Percentiles rank a stretch among this genome's conserved stretches.
Conservation (phyloP, 2,797 vertebrate genomes). For the Mionectes olivaceus region DNA sequence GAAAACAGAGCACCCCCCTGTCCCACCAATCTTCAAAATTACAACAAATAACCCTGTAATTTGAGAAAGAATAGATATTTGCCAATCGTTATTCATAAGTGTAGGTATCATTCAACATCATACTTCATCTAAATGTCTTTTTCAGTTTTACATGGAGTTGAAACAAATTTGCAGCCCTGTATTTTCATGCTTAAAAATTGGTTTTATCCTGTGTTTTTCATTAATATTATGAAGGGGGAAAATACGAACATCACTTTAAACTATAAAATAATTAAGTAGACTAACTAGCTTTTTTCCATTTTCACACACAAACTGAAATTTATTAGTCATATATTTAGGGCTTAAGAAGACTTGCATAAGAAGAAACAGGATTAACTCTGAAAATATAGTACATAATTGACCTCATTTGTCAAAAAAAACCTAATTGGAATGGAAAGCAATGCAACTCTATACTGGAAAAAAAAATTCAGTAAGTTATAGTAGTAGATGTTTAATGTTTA, state of each 20-base stretch:
- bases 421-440: background rate
- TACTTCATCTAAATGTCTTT: constrained; percentile 22
- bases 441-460: background rate
- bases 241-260: background rate
- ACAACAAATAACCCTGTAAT: background rate
- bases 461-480: background rate
- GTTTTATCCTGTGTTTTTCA: background rate
- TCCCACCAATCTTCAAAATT: background rate
- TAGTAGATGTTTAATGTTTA: background rate
- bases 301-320: background rate
- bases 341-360: background rate
- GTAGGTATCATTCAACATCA: background rate
- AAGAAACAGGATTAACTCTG: background rate
- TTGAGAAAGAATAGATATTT: constrained; percentile 6
- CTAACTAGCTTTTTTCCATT: background rate
- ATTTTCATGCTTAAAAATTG: background rate
- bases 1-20: background rate
- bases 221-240: background rate
- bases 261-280: background rate
- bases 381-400: background rate
- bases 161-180: background rate
- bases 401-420: background rate
- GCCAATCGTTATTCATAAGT: background rate
- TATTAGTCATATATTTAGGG: background rate
- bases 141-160: background rate